Base-by-base conservation (phyloP, 2,113 vertebrate genomes). In the Speoplatyrhinus poulsoni region DNA sequence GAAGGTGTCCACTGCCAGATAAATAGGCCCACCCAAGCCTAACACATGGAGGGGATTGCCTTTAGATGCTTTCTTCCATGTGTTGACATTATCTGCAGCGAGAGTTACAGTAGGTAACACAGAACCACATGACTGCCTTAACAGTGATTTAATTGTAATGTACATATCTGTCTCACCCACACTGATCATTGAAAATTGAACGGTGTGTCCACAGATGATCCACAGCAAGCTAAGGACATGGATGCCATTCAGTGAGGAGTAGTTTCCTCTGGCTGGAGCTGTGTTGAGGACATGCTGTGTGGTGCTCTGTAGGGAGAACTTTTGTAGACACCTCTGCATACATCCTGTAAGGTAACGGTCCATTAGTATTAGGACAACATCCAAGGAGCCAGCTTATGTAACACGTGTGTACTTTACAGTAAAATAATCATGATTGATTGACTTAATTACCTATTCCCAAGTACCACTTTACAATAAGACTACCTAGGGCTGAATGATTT, bases 1-100 rank as follows among this genome's bases (percentile, higher is more conserved):
- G n/a, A n/a, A n/a, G n/a, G n/a, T n/a, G n/a, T n/a, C n/a, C n/a
- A 96, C 95, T 6, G 93, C 93, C 8, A 96, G 86, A 68, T 93
- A 96, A 65, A 94, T 93, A 0, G 94, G 94, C 16, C 95, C 94
- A 1, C 93, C 92, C 65, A 87, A 82, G 46, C 90, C 81, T 50
- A 92, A 84, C 47, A 95, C 81, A 70, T 93, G 90, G 9, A 94
- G 17, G 0, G 93, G 93, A n/a, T 82, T 94, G 56, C 70, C 87
- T 47, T 91, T 87, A 33, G 92, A 89, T n/a, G 82, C 85, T 58
- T 74, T 68, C 79, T 82, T 92, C 95, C 94, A 95, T 66, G 89
- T 81, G 65, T 92, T 88, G 12, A 81, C 87, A 48, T 96, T 96
- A 75, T 96, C 94, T 96, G 74, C 1, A 26, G 26, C 2, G 26